Conservation (phyloP, 2,888 invertebrate species). For the Drosophila tripunctata region DNA sequence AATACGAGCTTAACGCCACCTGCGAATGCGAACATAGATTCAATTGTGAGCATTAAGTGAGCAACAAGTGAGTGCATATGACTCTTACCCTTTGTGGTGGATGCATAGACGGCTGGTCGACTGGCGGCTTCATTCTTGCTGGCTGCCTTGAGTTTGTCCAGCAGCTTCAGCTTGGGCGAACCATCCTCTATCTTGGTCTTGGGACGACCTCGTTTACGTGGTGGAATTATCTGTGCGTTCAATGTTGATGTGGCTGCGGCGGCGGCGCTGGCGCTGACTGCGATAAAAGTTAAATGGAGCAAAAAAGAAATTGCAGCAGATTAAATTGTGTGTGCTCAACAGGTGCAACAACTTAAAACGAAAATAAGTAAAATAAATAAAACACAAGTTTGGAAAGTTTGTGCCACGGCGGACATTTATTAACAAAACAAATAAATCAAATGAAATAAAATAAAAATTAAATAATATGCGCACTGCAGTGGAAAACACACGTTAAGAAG, state of each 20-base stretch:
- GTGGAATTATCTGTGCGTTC: slow-evolving; percentile 36
- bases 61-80: slow-evolving; percentile 45
- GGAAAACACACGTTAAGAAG: slow-evolving; percentile 51
- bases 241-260: slow-evolving; percentile 61
- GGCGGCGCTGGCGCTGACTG: slow-evolving; percentile 4
- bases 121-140: slow-evolving; percentile 56
- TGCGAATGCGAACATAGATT: too few species aligned
- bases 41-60: not conserved
- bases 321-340: slow-evolving; percentile 41
- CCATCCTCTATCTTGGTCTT: slow-evolving; percentile 53
- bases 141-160: slow-evolving; percentile 71
- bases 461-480: slow-evolving; percentile 49
- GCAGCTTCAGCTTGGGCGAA: slow-evolving; percentile 61
- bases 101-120: slow-evolving; percentile 79
- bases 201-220: slow-evolving; percentile 76
- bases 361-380: slow-evolving; percentile 65
- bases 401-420: slow-evolving; percentile 50
- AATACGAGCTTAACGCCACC: slow-evolving; percentile 83
- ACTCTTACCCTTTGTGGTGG: slow-evolving; percentile 81
- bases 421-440: slow-evolving; percentile 36
- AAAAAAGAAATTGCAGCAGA: slow-evolving; percentile 39
- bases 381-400: slow-evolving; percentile 59
- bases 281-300: slow-evolving; percentile 10
- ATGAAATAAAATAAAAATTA: slow-evolving; percentile 39
- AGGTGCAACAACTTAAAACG: slow-evolving; percentile 15